phyloP scores from a whole-genome alignment of 2,113 vertebrate genomes.

The Glaucomys volans region DNA sequence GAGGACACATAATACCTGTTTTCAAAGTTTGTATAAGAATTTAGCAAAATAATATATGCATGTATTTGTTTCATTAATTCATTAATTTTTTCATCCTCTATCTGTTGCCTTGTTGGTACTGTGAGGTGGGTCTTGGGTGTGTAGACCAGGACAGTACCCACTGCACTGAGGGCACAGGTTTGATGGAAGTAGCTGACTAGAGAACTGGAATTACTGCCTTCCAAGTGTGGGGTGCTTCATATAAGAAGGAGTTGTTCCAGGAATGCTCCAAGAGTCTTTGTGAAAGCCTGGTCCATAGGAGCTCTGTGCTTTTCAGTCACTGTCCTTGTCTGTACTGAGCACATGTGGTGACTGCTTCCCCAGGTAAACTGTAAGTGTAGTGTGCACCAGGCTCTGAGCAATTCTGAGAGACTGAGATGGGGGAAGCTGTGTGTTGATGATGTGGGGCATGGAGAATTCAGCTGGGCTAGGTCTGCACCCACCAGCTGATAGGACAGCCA shows the following conservation, averaged over 20 bases:
- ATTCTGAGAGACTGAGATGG: neutral
- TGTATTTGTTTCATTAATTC: neutral
- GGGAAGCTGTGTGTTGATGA: neutral
- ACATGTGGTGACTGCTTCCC: neutral
- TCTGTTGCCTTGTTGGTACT: neutral
- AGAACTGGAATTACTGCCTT: neutral
- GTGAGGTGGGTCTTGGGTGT: neutral
- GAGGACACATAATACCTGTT: neutral
- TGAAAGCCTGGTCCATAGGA: too few species aligned
- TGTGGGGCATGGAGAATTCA: neutral
- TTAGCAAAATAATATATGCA: neutral
- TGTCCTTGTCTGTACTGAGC: neutral
- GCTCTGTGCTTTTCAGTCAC: too few species aligned
- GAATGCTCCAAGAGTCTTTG: neutral
- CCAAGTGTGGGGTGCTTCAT: neutral
- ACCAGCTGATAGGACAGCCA: too few species aligned
- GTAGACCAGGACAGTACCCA: neutral
- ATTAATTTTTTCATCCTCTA: neutral
- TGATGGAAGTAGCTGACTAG: neutral
- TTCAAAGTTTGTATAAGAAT: neutral
- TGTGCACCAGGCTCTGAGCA: neutral
- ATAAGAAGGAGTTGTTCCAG: neutral
- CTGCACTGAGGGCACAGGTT: neutral
- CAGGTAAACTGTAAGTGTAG: neutral
- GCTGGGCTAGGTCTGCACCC: neutral